Evolutionary conservation across 2,888 invertebrate genomes (phyloP).

Genomic region (Clitarchus hookeri): DNA sequence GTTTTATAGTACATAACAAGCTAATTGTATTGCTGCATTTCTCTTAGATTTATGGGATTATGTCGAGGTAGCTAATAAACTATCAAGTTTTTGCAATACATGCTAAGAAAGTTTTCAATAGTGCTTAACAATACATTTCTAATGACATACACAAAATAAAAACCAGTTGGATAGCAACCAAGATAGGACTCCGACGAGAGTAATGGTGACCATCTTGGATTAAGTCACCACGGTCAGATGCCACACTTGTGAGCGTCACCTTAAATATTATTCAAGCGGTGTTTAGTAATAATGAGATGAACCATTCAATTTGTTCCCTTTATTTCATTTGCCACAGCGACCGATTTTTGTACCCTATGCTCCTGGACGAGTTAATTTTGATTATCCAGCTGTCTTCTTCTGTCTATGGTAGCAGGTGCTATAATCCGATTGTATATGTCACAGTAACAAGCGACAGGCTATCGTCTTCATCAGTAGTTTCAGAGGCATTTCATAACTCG

Average conservation of each 20-base stretch:
- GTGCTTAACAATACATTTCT: background rate
- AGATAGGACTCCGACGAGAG: background rate
- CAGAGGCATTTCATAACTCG: too few relatives aligned
- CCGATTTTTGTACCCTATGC: background rate
- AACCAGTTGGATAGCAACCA: background rate
- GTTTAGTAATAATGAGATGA: background rate
- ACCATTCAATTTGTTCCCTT: background rate
- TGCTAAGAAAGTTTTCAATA: background rate
- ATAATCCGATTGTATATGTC: too few relatives aligned
- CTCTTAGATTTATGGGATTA: background rate
- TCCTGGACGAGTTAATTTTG: too few relatives aligned
- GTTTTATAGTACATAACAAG: background rate
- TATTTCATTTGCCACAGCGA: background rate
- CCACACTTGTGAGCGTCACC: slow-evolving; percentile 16
- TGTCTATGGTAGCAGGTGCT: too few relatives aligned
- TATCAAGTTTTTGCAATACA: background rate
- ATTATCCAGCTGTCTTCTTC: too few relatives aligned
- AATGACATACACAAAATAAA: background rate
- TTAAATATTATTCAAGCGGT: background rate
- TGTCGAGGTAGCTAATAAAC: background rate
- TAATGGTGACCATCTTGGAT: background rate
- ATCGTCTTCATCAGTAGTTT: too few relatives aligned
- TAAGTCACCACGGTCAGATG: slow-evolving; percentile 3
- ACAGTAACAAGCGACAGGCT: too few relatives aligned
- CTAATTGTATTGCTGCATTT: background rate